phyloP scores from a whole-genome alignment of 2,888 invertebrate species.

The Aricia artaxerxes region DNA sequence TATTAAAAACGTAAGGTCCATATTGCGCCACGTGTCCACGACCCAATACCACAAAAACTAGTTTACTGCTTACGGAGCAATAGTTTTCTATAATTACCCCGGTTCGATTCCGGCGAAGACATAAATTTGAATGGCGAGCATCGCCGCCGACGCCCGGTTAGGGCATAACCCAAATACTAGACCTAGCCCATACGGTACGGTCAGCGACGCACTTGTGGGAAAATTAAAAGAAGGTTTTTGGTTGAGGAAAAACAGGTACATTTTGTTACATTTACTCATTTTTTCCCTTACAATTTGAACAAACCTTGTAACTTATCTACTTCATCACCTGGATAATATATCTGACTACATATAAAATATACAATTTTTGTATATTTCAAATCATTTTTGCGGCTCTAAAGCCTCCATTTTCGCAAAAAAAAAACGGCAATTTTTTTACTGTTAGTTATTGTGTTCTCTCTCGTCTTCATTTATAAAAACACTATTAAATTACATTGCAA shows the following conservation, averaged over 20 bases:
- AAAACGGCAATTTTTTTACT: too few species aligned
- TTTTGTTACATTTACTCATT: too few species aligned
- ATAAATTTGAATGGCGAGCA: constrained; percentile 50
- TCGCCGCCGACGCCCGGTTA: constrained; percentile 50
- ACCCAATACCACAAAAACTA: constrained; percentile 19
- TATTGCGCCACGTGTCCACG: constrained; percentile 4
- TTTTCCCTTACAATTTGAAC: too few species aligned
- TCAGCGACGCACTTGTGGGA: constrained; percentile 40
- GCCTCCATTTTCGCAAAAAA: too few species aligned
- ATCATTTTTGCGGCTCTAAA: too few species aligned
- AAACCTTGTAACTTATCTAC: too few species aligned
- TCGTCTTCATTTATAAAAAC: too few species aligned
- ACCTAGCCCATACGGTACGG: constrained; percentile 45
- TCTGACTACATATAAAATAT: too few species aligned
- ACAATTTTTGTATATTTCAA: too few species aligned
- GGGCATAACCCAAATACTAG: constrained; percentile 64
- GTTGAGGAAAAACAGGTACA: not conserved
- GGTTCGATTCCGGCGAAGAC: constrained; percentile 32
- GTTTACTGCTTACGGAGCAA: constrained; percentile 12
- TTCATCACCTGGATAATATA: too few species aligned
- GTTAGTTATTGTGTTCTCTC: too few species aligned
- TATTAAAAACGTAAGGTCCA: not conserved
- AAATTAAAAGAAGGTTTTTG: constrained; percentile 32
- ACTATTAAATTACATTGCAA: too few species aligned
- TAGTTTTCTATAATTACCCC: constrained; percentile 31